Evolutionary conservation across 2,113 vertebrate species (phyloP), one percentile per base, ranked within the genome.

Genomic region (Amphiprion percula): DNA sequence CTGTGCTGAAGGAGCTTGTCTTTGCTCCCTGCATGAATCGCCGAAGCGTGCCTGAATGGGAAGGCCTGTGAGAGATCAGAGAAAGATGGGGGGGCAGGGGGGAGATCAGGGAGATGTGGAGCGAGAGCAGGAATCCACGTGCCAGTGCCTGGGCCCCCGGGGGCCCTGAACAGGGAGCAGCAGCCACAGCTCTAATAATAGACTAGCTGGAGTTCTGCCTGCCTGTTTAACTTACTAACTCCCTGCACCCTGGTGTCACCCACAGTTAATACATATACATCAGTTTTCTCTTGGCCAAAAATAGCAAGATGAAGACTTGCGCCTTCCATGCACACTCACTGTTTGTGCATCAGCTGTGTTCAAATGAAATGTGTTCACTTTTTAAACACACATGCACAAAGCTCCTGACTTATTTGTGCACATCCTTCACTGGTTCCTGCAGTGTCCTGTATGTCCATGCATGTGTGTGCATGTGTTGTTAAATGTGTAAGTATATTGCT

Each of bases 101-200:
- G 15, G 64, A 73, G 74, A 77, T 84, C 74, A 67, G 55, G 8
- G 15, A 12, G 73, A 28, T 58, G 15, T 17, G 56, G 47, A 19
- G 68, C 39, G 75, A 67, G 24, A 46, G 72, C 47, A 67, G 58
- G 52, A 83, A 66, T 86, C 74, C 87, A 90, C 84, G 89, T 92
- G 89, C 86, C 50, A 37, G 49, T 59, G 68, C 64, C 44, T 28
- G 16, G 63, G 69, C 74, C 88, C 66, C 55, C 19, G 26, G 70
- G 79, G 76, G 47, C 64, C 68, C 56, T 55, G 9, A 59, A 56
- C 75, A 64, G 63, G 37, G 68, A 61, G 69, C 53, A 78, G 58
- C 69, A 66, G 74, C 79, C 17, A 16, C 53, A 71, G 50, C 50
- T 80, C 86, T 91, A 91, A 87, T 81, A 90, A 92, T 91, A 92